Base-by-base conservation (phyloP, 2,888 invertebrate species). In the Marasmarcha lunaedactyla region DNA sequence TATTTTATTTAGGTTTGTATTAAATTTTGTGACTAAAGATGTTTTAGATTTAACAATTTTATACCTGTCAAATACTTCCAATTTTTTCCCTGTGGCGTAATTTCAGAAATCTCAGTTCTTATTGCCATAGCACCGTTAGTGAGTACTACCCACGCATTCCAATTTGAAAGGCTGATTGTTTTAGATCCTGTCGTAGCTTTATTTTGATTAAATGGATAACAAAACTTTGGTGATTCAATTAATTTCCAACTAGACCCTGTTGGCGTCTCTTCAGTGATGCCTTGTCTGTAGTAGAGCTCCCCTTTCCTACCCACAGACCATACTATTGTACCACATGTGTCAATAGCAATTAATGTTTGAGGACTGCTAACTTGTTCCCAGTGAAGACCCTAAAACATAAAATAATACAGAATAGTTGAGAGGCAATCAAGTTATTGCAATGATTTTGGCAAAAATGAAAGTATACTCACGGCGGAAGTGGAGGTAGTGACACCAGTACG, bases 221-320 rank as follows among this genome's bases (percentile, higher is more conserved):
- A 64, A 35, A 49, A 57, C 45, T 77, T 83, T 14, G 78, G 73
- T 3, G 89, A 84, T 62, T 95, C 94, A 41, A 96, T 90, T 45
- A 90, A 86, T 56, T 91, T 89, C 95, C 95, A 95, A 41, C 87
- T 87, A 9, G 84, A 81, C 26, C 92, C 90, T 66, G 61, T 53
- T 42, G 90, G 88, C 61, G 89, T 90, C 15, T 88, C 85, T 47
- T 78, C 67, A 5, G 87, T 88, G 33, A 95, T 89, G 11, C 92
- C 94, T 54, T 89, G 86, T 50, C 96, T 85, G 74, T 89, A 92
- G 65, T 91, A 95, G 2, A 93, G 88, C 49, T 93, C 91, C 27
- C 96, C 96, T 74, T 93, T 94, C 55, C 90, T 88, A 0, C 94
- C 94, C 11, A 94, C 88, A 0, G 93, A 92, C 97, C 97, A 97